Base-by-base conservation (phyloP, 2,797 vertebrate species). In the Avahi laniger region DNA sequence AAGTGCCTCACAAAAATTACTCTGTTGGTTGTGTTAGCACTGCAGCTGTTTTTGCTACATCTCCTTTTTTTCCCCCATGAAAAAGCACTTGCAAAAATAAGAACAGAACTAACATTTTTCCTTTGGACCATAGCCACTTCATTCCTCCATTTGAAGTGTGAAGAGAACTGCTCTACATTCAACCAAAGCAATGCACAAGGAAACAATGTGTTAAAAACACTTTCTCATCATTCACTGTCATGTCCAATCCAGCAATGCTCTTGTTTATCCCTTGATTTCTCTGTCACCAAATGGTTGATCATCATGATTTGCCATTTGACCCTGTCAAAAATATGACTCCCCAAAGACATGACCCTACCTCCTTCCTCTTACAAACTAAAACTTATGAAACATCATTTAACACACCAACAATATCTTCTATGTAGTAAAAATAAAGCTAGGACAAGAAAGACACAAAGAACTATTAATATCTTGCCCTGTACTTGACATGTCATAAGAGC, bases 391-490 rank as follows among this genome's bases (percentile, higher is more conserved):
- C 22, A 92, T 75, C 1, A 0, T 35, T 85, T 89, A 81, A 4
- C 28, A 86, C 52, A 70, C 7, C 38, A 70, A 75, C 72, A 86
- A 86, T 48, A 50, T 22, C 22, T 92, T 89, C 33, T 12, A 63
- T 22, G 41, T 7, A 70, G 15, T 81, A 89, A 89, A 94, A 89
- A 54, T 89, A 92, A 86, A 81, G n/a, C 43, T 57, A 86, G 85
- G 28, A 78, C 52, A 91, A 91, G 63, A 88, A 76, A 90, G 73
- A 41, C 65, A n/a, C 30, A 81, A 92, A 89, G 52, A 94, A n/a
- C 35, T 17, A n/a, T 80, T 78, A 93, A 18, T 67, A 85, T 63
- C 43, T 94, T 33, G 48, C 41, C 54, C 1, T 59, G 22, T 48
- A 35, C 18, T 70, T 76, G n/a, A 46, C 17, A 59, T 54, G 35